Evolutionary conservation across 2,888 invertebrate genomes (phyloP), one percentile per base, ranked within the genome.

Genomic region (Oxystoma pomonae): DNA sequence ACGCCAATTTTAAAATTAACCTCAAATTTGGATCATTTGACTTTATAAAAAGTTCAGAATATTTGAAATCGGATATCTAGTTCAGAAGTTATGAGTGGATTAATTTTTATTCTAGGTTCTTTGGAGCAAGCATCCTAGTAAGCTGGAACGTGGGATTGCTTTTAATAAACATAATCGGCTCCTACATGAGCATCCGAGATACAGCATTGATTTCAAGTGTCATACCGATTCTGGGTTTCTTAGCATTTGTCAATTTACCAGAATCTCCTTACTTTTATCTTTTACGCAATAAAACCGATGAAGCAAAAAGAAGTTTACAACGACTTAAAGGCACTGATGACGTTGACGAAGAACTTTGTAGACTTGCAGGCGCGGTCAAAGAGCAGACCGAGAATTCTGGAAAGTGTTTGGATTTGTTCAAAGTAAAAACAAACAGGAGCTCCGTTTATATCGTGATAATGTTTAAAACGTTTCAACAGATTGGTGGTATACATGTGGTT

Each of bases 361-460:
- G 75, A n/a, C 70, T 80, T 52, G 70, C 70, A 22, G 59, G 65
- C 17, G 75, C 77, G 5, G 76, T 80, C 1, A 68, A 74, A 68
- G 68, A 73, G 55, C 74, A 77, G 57, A 69, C 83, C 81, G 81
- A 82, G 64, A 83, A 84, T 69, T 80, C 77, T 70, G 85, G 84
- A 16, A 81, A 83, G 2, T 83, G 85, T 79, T 73, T 80, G 64
- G 86, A 87, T 72, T 75, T 87, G 49, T 72, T 87, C 61, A 80
- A 81, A 16, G 83, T 84, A 67, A 81, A 82, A 35, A 84, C 84
- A 1, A 86, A 86, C 72, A 82, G 85, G 66, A 85, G 84, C 76
- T 89, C 89, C 1, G 79, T 89, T 87, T 52, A 85, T 70, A 85
- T 90, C 59, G 83, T 85, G 35, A 76, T 88, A 20, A 84, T 85